A percentile compares a stretch with the other conserved stretches of the same genome.
Conservation (phyloP, 2,113 vertebrate species). For the Solea senegalensis region DNA sequence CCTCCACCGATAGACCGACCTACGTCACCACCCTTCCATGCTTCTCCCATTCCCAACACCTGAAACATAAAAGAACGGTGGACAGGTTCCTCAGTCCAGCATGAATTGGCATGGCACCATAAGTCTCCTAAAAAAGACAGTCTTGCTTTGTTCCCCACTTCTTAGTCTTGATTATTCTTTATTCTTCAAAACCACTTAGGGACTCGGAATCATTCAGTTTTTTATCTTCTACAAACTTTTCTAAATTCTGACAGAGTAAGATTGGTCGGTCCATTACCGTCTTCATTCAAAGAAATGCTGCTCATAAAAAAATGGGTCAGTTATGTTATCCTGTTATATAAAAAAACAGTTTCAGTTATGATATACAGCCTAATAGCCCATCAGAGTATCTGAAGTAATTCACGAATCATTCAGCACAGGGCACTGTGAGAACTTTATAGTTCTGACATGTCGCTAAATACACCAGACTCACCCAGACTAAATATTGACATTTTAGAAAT, state of each 20-base stretch:
- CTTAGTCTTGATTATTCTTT: neutral
- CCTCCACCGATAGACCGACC: slow-evolving; percentile 93
- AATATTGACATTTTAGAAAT: too few species aligned
- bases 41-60: slow-evolving; percentile 92
- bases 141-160: neutral
- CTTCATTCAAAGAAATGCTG: neutral
- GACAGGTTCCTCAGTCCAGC: neutral
- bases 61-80: slow-evolving; percentile 55
- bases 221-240: neutral
- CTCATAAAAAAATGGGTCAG: neutral
- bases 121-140: neutral
- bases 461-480: too few species aligned
- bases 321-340: neutral
- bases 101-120: neutral
- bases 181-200: too few species aligned
- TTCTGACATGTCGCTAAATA: too few species aligned
- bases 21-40: slow-evolving; percentile 91
- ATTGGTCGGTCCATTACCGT: neutral
- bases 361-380: too few species aligned
- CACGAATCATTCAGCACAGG: too few species aligned
- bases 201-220: too few species aligned
- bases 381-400: too few species aligned
- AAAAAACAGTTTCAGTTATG: too few species aligned
- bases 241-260: neutral
- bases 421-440: too few species aligned